Evolutionary conservation across 2,797 vertebrate species (phyloP).

Genomic region (Lutra lutra): DNA sequence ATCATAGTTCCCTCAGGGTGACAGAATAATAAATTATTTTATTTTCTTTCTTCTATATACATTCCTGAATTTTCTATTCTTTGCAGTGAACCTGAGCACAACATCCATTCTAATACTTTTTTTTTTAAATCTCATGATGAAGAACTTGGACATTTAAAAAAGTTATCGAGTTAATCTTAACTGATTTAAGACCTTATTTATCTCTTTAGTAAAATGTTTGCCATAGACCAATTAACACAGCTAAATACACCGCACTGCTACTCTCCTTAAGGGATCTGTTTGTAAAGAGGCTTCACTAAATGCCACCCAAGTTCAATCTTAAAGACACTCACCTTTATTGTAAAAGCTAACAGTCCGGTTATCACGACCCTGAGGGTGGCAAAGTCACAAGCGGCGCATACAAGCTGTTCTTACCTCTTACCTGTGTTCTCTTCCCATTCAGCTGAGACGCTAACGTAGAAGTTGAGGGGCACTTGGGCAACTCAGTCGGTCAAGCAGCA

Average conservation of each 20-base stretch:
- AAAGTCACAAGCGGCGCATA: neutral
- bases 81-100: neutral
- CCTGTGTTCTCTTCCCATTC: conserved; percentile 19
- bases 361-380: neutral
- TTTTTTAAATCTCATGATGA: conserved; percentile 2
- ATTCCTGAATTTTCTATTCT: conserved; percentile 36
- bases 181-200: conserved; percentile 36
- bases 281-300: neutral
- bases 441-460: conserved; percentile 35
- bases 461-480: neutral
- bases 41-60: neutral
- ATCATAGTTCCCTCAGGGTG: neutral
- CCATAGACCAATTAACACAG: neutral
- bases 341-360: neutral
- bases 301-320: neutral
- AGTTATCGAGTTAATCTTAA: neutral
- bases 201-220: neutral
- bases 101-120: neutral
- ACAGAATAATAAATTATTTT: neutral
- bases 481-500: neutral
- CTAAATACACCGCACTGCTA: neutral
- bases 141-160: neutral
- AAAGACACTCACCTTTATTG: neutral
- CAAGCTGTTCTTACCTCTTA: neutral
- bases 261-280: neutral